A percentile compares a stretch with the other conserved stretches of the same genome.
Conservation (phyloP, 2,888 invertebrate genomes). For the Rhopalosiphum nymphaeae region DNA sequence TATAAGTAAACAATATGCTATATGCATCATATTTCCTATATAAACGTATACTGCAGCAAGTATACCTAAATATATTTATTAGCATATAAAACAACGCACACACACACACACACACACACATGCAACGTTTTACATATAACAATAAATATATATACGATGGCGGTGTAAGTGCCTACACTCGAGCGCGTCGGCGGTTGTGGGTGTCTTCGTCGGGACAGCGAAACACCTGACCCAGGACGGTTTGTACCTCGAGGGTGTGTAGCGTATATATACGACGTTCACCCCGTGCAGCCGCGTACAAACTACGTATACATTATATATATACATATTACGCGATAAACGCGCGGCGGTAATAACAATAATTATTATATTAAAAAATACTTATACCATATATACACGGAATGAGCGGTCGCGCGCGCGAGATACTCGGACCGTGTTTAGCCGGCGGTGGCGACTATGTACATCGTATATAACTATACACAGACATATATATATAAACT, state of each 20-base stretch:
- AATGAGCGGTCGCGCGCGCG: conserved; percentile 8
- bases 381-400: neutral
- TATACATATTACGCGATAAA: neutral
- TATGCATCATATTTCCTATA: neutral
- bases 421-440: neutral
- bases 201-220: neutral
- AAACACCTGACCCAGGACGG: conserved; percentile 58
- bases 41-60: neutral
- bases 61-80: neutral
- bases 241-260: conserved; percentile 37
- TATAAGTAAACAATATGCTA: neutral
- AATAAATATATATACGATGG: neutral
- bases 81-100: neutral
- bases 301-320: neutral
- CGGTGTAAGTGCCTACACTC: neutral
- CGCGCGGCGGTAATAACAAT: conserved; percentile 25
- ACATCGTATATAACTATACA: neutral
- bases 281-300: neutral
- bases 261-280: neutral
- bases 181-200: neutral
- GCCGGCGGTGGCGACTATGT: neutral
- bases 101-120: neutral
- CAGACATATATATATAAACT: neutral
- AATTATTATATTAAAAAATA: conserved; percentile 31
- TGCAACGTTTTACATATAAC: neutral